Conservation (phyloP, 2,113 vertebrate species). For the Nettapus auritus region DNA sequence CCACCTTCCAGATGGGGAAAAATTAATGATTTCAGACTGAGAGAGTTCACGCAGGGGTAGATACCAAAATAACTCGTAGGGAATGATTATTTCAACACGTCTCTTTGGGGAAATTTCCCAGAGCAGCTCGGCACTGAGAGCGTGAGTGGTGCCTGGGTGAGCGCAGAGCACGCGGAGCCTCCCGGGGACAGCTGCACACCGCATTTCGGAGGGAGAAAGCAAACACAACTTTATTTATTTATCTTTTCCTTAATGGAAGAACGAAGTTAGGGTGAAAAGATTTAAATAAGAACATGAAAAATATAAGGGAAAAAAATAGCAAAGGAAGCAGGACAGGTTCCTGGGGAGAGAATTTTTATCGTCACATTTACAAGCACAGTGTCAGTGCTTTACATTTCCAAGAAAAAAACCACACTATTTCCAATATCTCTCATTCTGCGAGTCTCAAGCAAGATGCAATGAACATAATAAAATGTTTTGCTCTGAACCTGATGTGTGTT, state of each 20-base stretch:
- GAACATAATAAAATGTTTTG: neutral
- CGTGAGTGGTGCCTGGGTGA: neutral
- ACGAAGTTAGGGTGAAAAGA: neutral
- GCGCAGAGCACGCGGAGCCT: neutral
- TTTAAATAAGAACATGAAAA: neutral
- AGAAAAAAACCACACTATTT: neutral
- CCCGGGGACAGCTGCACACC: neutral
- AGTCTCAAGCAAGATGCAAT: neutral
- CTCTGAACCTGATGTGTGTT: neutral
- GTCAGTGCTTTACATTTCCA: neutral
- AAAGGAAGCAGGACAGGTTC: neutral
- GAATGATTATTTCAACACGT: neutral
- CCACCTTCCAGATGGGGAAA: neutral
- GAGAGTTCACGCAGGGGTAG: neutral
- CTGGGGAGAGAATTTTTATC: neutral
- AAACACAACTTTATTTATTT: rapidly evolving
- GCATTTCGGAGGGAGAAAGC: neutral
- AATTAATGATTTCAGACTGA: neutral
- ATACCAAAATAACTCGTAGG: neutral
- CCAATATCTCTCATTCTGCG: neutral
- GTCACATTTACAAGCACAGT: neutral
- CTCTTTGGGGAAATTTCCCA: neutral
- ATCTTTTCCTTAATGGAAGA: neutral
- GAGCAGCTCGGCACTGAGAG: neutral
- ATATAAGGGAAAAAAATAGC: too few relatives aligned